These are phyloP conservation scores for Eulemur albifrons DNA, from an alignment of 2,797 vertebrate genomes.

Conservation along the genomic window DNA sequence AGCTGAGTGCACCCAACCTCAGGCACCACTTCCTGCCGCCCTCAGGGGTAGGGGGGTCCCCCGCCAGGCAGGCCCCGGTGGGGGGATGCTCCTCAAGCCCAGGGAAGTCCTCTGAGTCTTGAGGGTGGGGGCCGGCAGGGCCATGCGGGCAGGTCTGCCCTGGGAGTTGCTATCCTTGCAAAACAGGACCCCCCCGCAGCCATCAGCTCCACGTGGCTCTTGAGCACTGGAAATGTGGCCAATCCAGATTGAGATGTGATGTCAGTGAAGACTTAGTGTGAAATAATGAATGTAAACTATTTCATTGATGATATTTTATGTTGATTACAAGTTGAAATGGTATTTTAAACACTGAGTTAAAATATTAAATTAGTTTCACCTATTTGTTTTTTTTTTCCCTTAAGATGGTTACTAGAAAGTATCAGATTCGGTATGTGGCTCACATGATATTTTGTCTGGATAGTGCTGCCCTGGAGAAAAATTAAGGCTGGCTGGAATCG, in stretches of 20 bases:
- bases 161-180: not conserved
- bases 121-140: not conserved
- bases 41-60: rapidly evolving
- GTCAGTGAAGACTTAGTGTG: not conserved
- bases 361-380: not conserved
- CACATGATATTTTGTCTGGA: not conserved
- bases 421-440: not conserved
- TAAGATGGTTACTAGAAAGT: not conserved
- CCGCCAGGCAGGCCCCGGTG: not conserved
- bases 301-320: not conserved
- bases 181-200: not conserved
- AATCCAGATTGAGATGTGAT: not conserved
- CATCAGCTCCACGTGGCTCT: not conserved
- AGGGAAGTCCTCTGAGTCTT: not conserved
- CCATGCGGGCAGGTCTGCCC: not conserved
- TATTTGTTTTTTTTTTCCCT: not conserved
- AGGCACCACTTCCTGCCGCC: not conserved
- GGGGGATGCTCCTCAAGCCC: not conserved
- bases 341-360: not conserved
- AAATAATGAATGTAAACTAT: constrained; percentile 1
- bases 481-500: not conserved
- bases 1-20: not conserved
- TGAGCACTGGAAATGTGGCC: not conserved
- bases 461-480: not conserved
- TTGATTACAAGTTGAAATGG: not conserved